phyloP scores from a whole-genome alignment of 2,113 vertebrate genomes.

The Rhinoptilus africanus region DNA sequence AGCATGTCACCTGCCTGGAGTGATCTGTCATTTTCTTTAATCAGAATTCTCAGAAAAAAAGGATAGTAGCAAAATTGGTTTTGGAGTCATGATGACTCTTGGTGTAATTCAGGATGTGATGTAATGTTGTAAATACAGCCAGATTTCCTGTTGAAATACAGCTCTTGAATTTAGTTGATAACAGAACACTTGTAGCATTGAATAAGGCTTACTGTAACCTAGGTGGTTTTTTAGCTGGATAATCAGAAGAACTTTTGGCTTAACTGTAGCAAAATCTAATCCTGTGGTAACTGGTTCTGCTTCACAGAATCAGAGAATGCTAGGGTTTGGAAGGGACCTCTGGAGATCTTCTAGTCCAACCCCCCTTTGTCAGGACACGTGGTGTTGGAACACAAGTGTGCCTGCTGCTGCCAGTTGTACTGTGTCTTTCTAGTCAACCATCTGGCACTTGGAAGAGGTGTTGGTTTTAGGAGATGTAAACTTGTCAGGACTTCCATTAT shows the following conservation, averaged over 20 bases:
- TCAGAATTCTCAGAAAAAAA: background rate
- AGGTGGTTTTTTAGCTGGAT: background rate
- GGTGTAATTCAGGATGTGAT: background rate
- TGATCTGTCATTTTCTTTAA: background rate
- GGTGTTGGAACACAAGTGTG: fast-evolving
- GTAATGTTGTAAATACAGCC: background rate
- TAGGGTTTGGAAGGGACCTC: too few relatives aligned
- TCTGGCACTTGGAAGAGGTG: background rate
- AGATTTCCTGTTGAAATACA: background rate
- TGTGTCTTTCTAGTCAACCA: background rate
- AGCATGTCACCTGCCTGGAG: background rate
- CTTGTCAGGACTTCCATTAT: background rate
- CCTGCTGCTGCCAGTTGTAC: background rate
- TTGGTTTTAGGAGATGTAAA: background rate
- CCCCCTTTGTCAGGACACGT: background rate
- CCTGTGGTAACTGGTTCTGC: background rate
- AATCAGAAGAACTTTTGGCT: background rate
- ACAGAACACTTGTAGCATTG: background rate
- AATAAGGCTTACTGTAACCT: background rate
- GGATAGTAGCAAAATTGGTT: background rate
- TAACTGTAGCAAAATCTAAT: background rate
- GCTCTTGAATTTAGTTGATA: background rate
- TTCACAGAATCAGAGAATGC: background rate
- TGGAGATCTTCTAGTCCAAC: too few relatives aligned
- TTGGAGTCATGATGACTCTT: background rate